These are phyloP conservation scores for Hyposmocoma kahamanoa DNA, from an alignment of 1,140 invertebrate species.

Conservation along the genomic window DNA sequence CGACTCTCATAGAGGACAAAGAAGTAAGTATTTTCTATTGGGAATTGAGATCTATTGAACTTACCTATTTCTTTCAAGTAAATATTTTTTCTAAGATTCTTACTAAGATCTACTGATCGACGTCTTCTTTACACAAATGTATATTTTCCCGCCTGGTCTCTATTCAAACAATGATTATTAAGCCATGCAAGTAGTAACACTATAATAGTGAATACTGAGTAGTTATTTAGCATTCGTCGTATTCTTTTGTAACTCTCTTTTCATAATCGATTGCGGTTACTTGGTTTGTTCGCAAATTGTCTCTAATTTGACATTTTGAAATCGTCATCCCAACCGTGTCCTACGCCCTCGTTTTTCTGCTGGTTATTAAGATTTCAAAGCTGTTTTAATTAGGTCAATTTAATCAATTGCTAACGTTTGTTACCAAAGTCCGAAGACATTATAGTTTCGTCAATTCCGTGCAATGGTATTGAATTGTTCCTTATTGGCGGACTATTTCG, in stretches of 20 bases:
- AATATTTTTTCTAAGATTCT: neutral
- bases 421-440: no score
- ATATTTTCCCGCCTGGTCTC: neutral
- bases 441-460: no score
- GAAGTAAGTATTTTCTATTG: constrained; percentile 74
- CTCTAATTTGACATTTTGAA: neutral
- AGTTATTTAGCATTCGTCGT: neutral
- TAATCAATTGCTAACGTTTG: no score
- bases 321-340: neutral
- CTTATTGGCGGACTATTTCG: no score
- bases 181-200: neutral
- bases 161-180: neutral
- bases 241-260: neutral
- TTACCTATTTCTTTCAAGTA: neutral
- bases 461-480: no score
- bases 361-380: neutral
- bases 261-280: neutral
- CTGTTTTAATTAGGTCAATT: neutral
- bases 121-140: neutral
- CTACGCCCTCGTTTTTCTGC: neutral
- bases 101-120: neutral
- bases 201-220: neutral
- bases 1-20: constrained; percentile 82
- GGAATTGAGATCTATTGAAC: neutral
- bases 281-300: neutral